Evolutionary conservation across 2,888 invertebrate genomes (phyloP), one percentile per base, ranked within the genome.

Genomic region (Perithous albicinctus): DNA sequence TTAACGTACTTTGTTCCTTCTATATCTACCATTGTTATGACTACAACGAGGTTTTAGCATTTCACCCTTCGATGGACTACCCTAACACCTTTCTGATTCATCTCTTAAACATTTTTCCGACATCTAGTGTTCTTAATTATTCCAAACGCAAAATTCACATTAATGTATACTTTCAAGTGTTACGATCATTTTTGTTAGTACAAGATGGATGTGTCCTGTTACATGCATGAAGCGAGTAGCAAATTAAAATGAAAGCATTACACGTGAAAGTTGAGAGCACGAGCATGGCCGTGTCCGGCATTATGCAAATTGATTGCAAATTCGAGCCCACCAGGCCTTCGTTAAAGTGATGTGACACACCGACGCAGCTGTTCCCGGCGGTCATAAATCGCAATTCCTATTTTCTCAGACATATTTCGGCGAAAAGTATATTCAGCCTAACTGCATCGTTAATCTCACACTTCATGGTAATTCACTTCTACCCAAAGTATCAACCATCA

Each of bases 281-380:
- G 48, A 5, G 48, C 63, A 63, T 35, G 20, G 35, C 3, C 59
- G 41, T 29, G 56, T 41, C 38, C 38, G 77, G 70, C 26, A 70
- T 78, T 78, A 78, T 78, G 77, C 70, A 78, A 78, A 78, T 78
- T 70, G 63, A 70, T 78, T 70, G 77, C 51, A 54, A 78, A 70
- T 70, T 78, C 54, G 70, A 41, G 70, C 43, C 38, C 61, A 32
- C 51, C 35, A 46, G 38, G 69, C 15, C 35, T 43, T 78, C 70
- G 70, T 78, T 78, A 78, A 78, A 23, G 70, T 48, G 29, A 59
- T 8, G 20, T 7, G 32, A 32, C 15, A 15, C 29, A 59, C 32
- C 59, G 15, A 35, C 29, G 59, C 1, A 32, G 35, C 59, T 18
- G 29, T 18, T 15, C 15, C n/a, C 32, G 59, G 8, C 2, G 15